Evolutionary conservation across 2,797 vertebrate genomes (phyloP).

Genomic region (Acipenser oxyrinchus): DNA sequence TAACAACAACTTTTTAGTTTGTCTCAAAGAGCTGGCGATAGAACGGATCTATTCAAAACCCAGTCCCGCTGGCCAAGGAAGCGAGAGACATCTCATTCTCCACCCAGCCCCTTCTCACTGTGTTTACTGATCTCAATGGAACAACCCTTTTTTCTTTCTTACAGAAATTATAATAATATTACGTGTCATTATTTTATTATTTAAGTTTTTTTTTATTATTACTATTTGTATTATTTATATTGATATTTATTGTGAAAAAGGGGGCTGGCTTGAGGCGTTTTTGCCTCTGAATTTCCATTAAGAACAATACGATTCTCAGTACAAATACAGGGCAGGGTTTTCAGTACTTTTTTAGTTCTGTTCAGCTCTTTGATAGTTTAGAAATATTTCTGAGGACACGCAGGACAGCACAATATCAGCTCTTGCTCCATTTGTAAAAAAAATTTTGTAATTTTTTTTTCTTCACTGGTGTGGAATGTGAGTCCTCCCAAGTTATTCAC

Average conservation of each 20-base stretch:
- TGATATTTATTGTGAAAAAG: slow-evolving; percentile 54
- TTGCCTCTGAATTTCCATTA: slow-evolving; percentile 49
- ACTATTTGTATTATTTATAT: slow-evolving; percentile 49
- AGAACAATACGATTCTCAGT: too few relatives aligned
- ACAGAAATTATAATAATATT: slow-evolving; percentile 12
- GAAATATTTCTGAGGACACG: slow-evolving; percentile 32
- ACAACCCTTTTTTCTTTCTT: slow-evolving; percentile 40
- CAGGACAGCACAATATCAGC: slow-evolving; percentile 39
- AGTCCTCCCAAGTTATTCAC: slow-evolving; percentile 34
- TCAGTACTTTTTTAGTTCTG: slow-evolving; percentile 36
- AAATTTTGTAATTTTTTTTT: slow-evolving; percentile 8
- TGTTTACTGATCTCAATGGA: slow-evolving; percentile 52
- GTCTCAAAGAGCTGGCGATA: slow-evolving; percentile 66
- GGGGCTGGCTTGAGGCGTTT: slow-evolving; percentile 53
- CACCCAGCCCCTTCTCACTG: slow-evolving; percentile 25
- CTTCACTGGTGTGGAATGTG: slow-evolving; percentile 29
- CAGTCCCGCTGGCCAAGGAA: slow-evolving; percentile 57
- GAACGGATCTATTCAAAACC: slow-evolving; percentile 62
- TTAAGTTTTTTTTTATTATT: slow-evolving; percentile 42
- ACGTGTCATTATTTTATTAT: slow-evolving; percentile 36
- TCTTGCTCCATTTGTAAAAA: neutral
- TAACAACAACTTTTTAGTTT: slow-evolving; percentile 70
- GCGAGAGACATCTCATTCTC: slow-evolving; percentile 20
- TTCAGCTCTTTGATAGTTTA: slow-evolving; percentile 50
- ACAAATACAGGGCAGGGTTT: slow-evolving; percentile 27